Base-by-base conservation (phyloP, 2,888 invertebrate genomes). In the Nomada lathburiana region DNA sequence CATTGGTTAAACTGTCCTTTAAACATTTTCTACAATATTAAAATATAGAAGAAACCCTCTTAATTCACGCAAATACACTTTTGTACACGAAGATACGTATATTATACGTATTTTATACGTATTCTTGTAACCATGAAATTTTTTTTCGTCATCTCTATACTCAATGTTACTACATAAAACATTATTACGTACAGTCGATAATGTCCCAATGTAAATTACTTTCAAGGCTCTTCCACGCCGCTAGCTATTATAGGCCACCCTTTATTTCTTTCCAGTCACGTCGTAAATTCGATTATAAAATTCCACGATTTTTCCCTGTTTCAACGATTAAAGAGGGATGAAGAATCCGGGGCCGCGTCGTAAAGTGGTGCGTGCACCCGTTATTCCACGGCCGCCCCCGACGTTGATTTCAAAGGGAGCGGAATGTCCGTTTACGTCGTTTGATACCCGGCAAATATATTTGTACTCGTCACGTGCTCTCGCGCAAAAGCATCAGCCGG, bases 371-470 rank as follows among this genome's bases (percentile, higher is more conserved):
- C 36, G 13, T 36, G 42, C 47, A 13, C 55, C 59, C 36, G 36
- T 36, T 36, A 64, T 63, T 67, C 42, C 29, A 13, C 47, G 23
- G 36, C 36, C 2, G 23, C 23, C 62, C 13, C 50, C 47, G 64
- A 71, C 16, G 60, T 11, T 67, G 62, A 78, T 77, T 75, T 67
- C 65, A 75, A 81, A 80, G 63, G 44, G 23, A 52, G 11, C 23
- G 42, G 26, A 44, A 64, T 50, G 78, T 52, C 60, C 69, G 26
- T 63, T 68, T 60, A n/a, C 60, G 57, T 57, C 65, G 79, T 76
- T 81, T 79, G 83, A 76, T 80, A 83, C 69, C 47, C 60, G 59
- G 68, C 71, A 72, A 82, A 84, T 85, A 79, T 85, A 82, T 85
- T 85, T 82, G 55, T 80, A 67, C 65, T 59, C 84, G 77, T 76